Evolutionary conservation across 2,797 vertebrate species (phyloP), one percentile per base, ranked within the genome.

Genomic region (Etheostoma perlongum): DNA sequence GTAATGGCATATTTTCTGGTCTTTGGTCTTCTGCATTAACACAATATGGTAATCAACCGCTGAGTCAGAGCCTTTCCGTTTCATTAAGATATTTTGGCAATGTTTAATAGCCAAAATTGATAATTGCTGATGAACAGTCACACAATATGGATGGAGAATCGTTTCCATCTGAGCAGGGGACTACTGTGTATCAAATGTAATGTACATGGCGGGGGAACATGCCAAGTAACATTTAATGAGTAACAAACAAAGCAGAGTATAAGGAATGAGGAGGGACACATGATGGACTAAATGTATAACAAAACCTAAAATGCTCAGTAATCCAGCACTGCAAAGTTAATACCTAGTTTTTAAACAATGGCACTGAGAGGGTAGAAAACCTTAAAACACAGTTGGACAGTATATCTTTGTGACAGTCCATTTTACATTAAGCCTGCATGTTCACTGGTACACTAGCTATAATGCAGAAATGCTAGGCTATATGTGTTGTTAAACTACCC

Each of bases 401-500:
- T 84, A 79, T 78, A 79, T 86, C 64, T 77, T 23, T 71, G 64
- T 54, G 76, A 13, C 79, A 83, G 53, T 55, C 42, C 46, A 44
- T 76, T 88, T 86, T 82, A 75, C 78, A 83, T 74, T 79, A 86
- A 82, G 70, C 78, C 62, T 86, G 67, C 67, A 74, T 80, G 74
- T 74, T 88, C 77, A 70, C 65, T 52, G 70, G 62, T 75, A 79
- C 69, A 67, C 78, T 87, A 23, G 74, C 73, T 80, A 68, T 85
- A 79, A 82, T 85, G 84, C 85, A 84, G 85, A 85, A 82, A 82
- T 83, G 79, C 76, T 87, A 75, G 83, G 78, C 75, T 87, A 75
- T 74, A 67, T 69, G 76, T 86, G 88, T 84, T 89, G 83, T 90
- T 87, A 89, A 89, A 88, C 74, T 79, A 82, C 72, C 83, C 85